A percentile compares a stretch with the other conserved stretches of the same genome.
Conservation (phyloP, 2,888 invertebrate species). For the Mythimna ferrago region DNA sequence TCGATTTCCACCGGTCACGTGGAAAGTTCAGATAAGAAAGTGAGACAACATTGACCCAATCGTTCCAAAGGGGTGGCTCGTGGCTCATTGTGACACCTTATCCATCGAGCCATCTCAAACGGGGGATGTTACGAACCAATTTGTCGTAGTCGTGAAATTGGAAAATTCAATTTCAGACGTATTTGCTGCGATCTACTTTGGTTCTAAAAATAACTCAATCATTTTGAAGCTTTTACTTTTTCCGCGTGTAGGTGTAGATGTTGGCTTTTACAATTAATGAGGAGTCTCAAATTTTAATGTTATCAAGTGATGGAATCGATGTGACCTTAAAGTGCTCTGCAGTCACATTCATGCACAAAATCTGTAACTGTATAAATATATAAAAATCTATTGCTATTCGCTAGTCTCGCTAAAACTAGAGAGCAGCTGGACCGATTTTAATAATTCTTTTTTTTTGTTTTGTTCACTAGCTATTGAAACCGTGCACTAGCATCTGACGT, state of each 20-base stretch:
- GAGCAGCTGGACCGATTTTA: too few relatives aligned
- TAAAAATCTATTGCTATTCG: too few relatives aligned
- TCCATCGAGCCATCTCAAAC: slow-evolving; percentile 59
- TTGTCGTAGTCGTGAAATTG: slow-evolving; percentile 70
- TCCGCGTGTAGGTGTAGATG: neutral
- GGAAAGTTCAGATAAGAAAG: slow-evolving; percentile 70
- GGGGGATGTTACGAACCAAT: slow-evolving; percentile 69
- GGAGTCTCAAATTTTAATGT: too few relatives aligned
- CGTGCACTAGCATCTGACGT: too few relatives aligned
- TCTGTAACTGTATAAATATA: too few relatives aligned
- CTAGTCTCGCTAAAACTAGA: too few relatives aligned
- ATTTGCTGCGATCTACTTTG: slow-evolving; percentile 33
- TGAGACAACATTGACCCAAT: slow-evolving; percentile 72
- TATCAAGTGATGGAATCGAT: neutral
- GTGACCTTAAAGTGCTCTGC: neutral
- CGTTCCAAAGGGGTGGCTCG: slow-evolving; percentile 58
- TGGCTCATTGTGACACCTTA: slow-evolving; percentile 58
- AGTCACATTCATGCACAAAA: neutral
- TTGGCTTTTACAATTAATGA: slow-evolving; percentile 4
- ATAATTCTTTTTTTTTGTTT: too few relatives aligned
- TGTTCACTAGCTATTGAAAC: too few relatives aligned
- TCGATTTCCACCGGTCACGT: slow-evolving; percentile 67
- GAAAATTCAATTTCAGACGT: slow-evolving; percentile 62
- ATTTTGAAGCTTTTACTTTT: slow-evolving; percentile 9
- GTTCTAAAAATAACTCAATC: slow-evolving; percentile 25